Percentiles rank a stretch among this genome's conserved stretches.
phyloP scores from a whole-genome alignment of 2,888 invertebrate species.

The Laothoe populi region DNA sequence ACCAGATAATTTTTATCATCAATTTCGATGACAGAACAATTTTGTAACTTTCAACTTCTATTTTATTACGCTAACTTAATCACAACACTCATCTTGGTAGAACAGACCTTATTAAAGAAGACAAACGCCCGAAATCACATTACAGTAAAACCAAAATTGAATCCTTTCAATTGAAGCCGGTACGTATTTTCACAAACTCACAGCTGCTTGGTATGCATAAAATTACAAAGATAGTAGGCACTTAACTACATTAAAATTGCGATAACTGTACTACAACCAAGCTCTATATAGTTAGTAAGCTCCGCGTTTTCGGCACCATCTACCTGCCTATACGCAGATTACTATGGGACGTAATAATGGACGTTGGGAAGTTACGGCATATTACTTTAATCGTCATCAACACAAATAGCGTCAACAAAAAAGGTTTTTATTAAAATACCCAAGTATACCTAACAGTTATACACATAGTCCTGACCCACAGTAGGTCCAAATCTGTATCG shows the following conservation, averaged over 20 bases:
- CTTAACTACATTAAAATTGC: constrained; percentile 20
- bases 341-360: constrained; percentile 59
- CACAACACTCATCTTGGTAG: too few species aligned
- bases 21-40: too few species aligned
- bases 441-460: too few species aligned
- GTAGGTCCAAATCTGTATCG: too few species aligned
- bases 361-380: constrained; percentile 66
- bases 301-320: constrained; percentile 32
- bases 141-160: neutral
- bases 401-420: constrained; percentile 55
- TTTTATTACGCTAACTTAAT: too few species aligned
- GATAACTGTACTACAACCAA: constrained; percentile 8
- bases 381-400: constrained; percentile 76
- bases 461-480: too few species aligned
- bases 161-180: neutral
- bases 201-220: neutral
- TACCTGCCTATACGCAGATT: constrained; percentile 59
- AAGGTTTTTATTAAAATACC: constrained; percentile 4
- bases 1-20: too few species aligned
- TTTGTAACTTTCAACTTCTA: too few species aligned
- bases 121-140: too few species aligned
- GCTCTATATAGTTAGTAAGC: constrained; percentile 14
- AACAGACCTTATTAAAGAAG: too few species aligned
- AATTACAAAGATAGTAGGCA: neutral
- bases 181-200: neutral